phyloP scores from a whole-genome alignment of 2,113 vertebrate species.

The Silurus meridionalis region DNA sequence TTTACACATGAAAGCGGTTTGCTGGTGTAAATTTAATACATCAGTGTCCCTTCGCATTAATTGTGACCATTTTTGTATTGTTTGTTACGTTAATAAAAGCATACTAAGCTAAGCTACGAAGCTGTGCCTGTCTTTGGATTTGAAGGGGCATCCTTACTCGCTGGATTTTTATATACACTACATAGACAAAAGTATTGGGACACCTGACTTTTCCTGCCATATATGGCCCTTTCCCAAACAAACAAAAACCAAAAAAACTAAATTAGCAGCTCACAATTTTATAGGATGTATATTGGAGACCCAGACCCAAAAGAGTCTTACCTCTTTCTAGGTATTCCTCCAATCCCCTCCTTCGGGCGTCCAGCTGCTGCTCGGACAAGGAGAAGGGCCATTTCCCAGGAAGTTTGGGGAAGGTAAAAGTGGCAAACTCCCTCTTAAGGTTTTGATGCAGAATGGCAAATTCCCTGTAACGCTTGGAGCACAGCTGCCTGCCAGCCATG shows the following conservation, averaged over 20 bases:
- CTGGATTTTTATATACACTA: not conserved
- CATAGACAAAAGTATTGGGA: no score
- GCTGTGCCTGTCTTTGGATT: not conserved
- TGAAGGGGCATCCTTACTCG: not conserved
- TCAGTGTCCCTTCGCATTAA: no score
- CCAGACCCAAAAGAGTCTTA: slow-evolving; percentile 43
- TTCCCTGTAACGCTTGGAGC: slow-evolving; percentile 93
- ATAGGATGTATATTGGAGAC: no score
- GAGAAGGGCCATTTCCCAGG: slow-evolving; percentile 98
- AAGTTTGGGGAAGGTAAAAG: slow-evolving; percentile 92
- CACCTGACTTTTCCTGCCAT: no score
- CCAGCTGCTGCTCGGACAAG: slow-evolving; percentile 92
- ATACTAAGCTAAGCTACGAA: not conserved
- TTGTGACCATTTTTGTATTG: no score
- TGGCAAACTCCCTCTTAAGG: slow-evolving; percentile 91
- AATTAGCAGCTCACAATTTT: not conserved
- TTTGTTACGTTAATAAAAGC: no score
- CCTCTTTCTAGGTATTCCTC: slow-evolving; percentile 97
- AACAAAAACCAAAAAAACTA: not conserved
- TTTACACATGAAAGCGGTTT: no score
- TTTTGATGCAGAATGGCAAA: slow-evolving; percentile 95
- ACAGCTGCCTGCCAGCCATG: slow-evolving; percentile 95
- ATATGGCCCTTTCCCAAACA: no score
- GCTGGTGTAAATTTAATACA: no score
- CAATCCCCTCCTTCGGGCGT: slow-evolving; percentile 85